These are phyloP conservation scores for Aleadryas rufinucha DNA, from an alignment of 2,113 vertebrate genomes.

Conservation along the genomic window DNA sequence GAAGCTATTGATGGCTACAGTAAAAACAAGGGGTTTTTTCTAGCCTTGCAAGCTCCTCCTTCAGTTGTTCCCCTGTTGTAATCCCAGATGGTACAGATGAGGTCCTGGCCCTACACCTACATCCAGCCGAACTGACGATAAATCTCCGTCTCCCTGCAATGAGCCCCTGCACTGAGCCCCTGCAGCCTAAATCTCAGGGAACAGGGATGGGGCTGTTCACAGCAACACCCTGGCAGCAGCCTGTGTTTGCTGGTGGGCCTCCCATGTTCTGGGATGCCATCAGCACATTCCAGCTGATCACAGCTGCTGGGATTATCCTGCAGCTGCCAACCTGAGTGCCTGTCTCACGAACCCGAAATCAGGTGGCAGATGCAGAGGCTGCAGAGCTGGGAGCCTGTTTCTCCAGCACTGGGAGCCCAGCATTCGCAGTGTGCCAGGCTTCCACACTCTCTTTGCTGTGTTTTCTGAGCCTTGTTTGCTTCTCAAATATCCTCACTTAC, in stretches of 20 bases:
- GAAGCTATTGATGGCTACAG: neutral
- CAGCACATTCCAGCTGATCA: neutral
- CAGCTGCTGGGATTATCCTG: neutral
- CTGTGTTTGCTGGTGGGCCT: neutral
- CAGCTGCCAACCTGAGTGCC: neutral
- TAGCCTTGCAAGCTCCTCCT: neutral
- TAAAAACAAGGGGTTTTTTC: neutral
- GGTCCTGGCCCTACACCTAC: neutral
- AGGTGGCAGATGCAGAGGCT: neutral
- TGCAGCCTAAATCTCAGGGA: neutral
- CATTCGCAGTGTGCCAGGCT: neutral
- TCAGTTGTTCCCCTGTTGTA: neutral
- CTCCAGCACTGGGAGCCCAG: neutral
- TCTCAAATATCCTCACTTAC: neutral
- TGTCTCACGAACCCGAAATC: neutral
- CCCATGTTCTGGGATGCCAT: neutral
- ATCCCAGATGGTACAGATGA: neutral
- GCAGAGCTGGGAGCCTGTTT: neutral
- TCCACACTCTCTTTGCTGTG: rapidly evolving
- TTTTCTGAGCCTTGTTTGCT: neutral
- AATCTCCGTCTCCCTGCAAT: neutral
- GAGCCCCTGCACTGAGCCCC: neutral
- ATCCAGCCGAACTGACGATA: neutral
- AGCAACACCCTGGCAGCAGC: neutral
- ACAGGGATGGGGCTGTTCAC: neutral